Evolutionary conservation across 2,797 vertebrate species (phyloP).

Genomic region (Tokudaia tokunoshimensis): DNA sequence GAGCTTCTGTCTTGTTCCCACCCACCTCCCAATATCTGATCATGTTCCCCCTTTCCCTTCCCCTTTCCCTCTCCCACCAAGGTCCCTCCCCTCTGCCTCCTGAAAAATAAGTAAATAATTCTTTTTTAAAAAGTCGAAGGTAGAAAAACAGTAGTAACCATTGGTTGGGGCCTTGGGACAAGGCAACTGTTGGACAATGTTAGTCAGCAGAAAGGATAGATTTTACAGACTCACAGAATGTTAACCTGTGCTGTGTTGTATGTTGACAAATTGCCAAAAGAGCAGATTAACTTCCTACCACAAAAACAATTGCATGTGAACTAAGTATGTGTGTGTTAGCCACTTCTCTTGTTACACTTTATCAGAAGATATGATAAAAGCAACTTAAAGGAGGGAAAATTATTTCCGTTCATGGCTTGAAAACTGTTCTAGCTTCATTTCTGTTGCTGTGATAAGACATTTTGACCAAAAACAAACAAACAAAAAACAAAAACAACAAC

Average conservation of each 20-base stretch:
- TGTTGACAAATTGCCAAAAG: not conserved
- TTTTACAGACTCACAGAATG: not conserved
- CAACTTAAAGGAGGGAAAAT: not conserved
- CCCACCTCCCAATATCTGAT: not conserved
- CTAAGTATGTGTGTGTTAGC: not conserved
- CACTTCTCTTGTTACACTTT: not conserved
- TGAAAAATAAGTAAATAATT: not conserved
- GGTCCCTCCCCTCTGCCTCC: not conserved
- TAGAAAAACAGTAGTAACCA: not conserved
- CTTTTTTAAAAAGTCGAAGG: not conserved
- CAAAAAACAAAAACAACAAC: not conserved
- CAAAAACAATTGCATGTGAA: not conserved
- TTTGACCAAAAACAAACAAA: not conserved
- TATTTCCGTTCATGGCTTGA: not conserved
- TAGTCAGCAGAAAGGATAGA: not conserved
- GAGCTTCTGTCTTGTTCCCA: not conserved
- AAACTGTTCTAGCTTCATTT: not conserved
- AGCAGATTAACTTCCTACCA: not conserved
- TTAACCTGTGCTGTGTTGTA: not conserved
- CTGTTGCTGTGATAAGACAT: not conserved
- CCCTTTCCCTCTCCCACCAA: not conserved
- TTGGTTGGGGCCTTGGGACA: not conserved
- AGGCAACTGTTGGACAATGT: not conserved
- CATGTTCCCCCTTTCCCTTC: not conserved
- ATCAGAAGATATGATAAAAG: not conserved